Conservation (phyloP, 92 coral and sea anemone species). For the Muricea muricata region DNA sequence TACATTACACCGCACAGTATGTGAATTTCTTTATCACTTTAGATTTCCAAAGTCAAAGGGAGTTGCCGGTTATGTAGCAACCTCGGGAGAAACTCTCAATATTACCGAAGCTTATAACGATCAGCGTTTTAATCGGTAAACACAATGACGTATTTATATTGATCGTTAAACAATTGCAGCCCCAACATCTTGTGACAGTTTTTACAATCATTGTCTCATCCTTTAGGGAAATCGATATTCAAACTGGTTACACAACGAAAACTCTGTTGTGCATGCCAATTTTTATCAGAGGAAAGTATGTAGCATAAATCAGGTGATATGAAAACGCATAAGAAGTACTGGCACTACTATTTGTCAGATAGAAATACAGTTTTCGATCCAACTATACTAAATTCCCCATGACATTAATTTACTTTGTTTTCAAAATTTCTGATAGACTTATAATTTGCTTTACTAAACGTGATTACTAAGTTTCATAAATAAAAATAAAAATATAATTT, state of each 20-base stretch:
- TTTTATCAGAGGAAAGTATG: constrained; percentile 98
- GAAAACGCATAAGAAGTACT: no score
- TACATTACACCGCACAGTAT: background rate
- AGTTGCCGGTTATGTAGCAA: constrained; percentile 98
- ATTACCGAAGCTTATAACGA: constrained; percentile 96
- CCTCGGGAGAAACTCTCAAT: constrained; percentile 95
- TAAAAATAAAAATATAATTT: no score
- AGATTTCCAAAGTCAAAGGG: constrained; percentile 98
- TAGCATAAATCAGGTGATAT: no score
- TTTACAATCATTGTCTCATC: background rate
- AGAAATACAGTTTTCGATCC: no score
- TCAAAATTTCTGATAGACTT: no score
- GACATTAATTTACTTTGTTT: no score
- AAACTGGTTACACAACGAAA: constrained; percentile 93
- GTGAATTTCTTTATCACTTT: background rate
- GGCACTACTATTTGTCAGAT: no score
- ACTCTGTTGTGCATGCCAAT: constrained; percentile 97
- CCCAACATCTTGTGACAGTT: background rate
- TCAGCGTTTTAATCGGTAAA: constrained; percentile 95
- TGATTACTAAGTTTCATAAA: no score
- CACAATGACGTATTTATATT: background rate
- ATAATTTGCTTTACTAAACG: no score
- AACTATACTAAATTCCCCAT: no score
- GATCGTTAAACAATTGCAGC: background rate
- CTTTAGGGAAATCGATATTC: constrained; percentile 90